Conservation (phyloP, 1,140 invertebrate genomes). For the Microvelia longipes region DNA sequence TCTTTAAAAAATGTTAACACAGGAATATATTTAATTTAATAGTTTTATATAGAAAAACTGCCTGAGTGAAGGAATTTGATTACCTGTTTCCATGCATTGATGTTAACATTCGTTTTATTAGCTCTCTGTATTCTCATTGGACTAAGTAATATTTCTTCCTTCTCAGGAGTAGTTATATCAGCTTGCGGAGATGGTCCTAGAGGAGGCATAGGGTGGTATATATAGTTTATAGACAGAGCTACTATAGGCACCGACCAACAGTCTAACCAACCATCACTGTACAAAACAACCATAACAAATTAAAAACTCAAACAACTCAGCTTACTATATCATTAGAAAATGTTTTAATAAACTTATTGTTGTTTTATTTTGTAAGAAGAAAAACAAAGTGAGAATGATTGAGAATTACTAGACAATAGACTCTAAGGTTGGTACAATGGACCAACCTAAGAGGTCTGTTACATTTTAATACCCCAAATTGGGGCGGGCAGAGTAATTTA, state of each 20-base stretch:
- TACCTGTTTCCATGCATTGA: conserved; percentile 41
- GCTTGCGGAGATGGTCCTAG: conserved; percentile 71
- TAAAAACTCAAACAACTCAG: conserved; percentile 22
- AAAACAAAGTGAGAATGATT: no score
- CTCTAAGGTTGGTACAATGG: no score
- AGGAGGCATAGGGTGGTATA: conserved; percentile 78
- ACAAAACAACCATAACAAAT: conserved; percentile 11
- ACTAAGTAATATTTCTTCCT: conserved; percentile 79
- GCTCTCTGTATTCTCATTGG: conserved; percentile 75
- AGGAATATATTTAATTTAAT: no score
- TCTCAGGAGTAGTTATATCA: conserved; percentile 81
- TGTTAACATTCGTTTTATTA: conserved; percentile 49
- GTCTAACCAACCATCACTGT: conserved; percentile 74
- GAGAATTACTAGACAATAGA: no score
- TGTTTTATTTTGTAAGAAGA: no score
- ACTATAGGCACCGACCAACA: conserved; percentile 91
- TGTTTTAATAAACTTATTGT: no score
- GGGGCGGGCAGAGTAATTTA: no score
- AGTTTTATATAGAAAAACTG: no score
- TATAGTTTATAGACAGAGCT: conserved; percentile 75
- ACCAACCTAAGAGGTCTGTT: no score
- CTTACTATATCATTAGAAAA: conserved; percentile 15
- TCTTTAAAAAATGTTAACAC: no score
- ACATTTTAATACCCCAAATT: no score
- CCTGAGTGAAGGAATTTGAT: no score